Evolutionary conservation across 2,113 vertebrate genomes (phyloP), one percentile per base, ranked within the genome.

Genomic region (Lagopus muta): DNA sequence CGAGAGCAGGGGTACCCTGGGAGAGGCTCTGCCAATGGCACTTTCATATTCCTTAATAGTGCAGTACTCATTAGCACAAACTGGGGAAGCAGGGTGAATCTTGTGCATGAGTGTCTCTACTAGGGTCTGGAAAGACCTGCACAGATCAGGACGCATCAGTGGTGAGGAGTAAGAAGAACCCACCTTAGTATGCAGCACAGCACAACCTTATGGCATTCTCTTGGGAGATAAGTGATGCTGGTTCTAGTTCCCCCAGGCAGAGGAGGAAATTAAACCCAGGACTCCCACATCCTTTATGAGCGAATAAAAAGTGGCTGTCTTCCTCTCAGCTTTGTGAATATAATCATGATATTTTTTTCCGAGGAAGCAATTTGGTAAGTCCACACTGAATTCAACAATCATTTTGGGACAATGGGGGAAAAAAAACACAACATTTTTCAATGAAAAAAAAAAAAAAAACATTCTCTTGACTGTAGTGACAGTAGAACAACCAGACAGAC

Each of bases 201-300:
- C 81, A 92, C 81, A 92, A 89, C 71, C 71, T 92, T 45, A 48
- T 58, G 91, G 96, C 87, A 89, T 95, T 96, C 94, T 95, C 94
- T 89, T 91, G 95, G 80, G 95, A 96, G 91, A 85, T 93, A 94
- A 95, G 94, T 87, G 92, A 94, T 93, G 81, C 91, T 85, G 94
- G 94, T 84, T 96, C 86, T 92, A 94, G 93, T 94, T 96, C 95
- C 95, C 90, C 71, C 86, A 93, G 96, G 96, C 96, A 96, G 83
- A 94, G 14, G 42, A 96, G 96, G 96, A 96, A 96, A 96, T 96
- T 96, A 96, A 96, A 96, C 95, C 89, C 89, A 95, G 89, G 94
- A 92, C 91, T 96, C 84, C 88, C 91, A 94, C 86, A 94, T 95
- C 92, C 94, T 95, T 96, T 96, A 92, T 93, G 95, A 95, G 87